These are phyloP conservation scores for Congeria kusceri DNA, from an alignment of 2,888 invertebrate genomes.

Conservation along the genomic window DNA sequence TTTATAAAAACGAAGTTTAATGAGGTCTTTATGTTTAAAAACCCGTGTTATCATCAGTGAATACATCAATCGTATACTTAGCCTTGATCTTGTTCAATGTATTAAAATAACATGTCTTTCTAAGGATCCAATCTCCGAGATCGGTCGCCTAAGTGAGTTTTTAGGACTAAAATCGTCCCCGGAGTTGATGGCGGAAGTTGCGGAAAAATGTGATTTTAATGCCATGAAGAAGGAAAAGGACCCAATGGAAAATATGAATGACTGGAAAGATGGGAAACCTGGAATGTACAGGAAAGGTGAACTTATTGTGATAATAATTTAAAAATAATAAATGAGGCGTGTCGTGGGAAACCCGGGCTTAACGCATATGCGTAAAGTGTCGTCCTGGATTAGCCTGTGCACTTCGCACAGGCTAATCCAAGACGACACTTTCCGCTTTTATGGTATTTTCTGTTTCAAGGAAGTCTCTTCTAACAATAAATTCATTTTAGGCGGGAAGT, in stretches of 20 bases:
- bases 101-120: neutral
- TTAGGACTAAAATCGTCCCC: constrained; percentile 48
- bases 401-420: too few species aligned
- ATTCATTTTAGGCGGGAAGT: too few species aligned
- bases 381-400: too few species aligned
- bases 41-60: neutral
- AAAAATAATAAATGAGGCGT: too few species aligned
- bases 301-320: too few species aligned
- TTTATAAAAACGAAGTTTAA: too few species aligned
- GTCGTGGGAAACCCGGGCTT: too few species aligned
- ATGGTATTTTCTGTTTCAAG: too few species aligned
- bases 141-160: constrained; percentile 56
- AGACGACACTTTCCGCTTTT: too few species aligned
- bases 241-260: constrained; percentile 43
- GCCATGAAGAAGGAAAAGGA: constrained; percentile 64
- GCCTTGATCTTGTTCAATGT: neutral
- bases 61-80: neutral
- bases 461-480: too few species aligned
- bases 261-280: constrained; percentile 58
- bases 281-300: constrained; percentile 65
- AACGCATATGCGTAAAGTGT: too few species aligned
- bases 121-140: constrained; percentile 56
- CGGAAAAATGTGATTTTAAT: constrained; percentile 57
- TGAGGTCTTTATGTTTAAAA: too few species aligned
- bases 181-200: constrained; percentile 46